A percentile compares a stretch with the other conserved stretches of the same genome.
These are phyloP conservation scores for Ladona fulva DNA, from an alignment of 1,140 invertebrate species.

Conservation along the genomic window DNA sequence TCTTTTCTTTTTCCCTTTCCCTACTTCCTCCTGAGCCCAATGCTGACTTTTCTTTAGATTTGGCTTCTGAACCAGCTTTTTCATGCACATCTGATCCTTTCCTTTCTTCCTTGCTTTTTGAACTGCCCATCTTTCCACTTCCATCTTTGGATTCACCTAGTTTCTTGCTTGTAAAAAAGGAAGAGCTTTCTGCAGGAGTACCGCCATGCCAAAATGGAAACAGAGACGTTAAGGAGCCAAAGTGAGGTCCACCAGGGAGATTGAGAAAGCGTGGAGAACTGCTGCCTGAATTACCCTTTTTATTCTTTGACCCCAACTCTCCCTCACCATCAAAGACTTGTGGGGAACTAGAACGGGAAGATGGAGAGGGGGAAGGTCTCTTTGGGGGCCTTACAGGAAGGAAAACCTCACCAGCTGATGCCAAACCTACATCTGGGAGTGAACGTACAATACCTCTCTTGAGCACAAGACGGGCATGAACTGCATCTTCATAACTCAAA, in stretches of 20 bases:
- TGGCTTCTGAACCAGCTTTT: too few relatives aligned
- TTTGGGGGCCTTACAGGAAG: background rate
- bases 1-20: background rate
- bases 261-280: background rate
- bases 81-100: too few relatives aligned
- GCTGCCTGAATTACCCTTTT: background rate
- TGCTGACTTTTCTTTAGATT: background rate
- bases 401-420: background rate
- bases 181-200: background rate
- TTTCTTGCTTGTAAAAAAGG: too few relatives aligned
- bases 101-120: too few relatives aligned
- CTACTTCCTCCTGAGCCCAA: background rate
- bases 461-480: constrained; percentile 19
- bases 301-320: background rate
- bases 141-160: too few relatives aligned
- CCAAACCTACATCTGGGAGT: constrained; percentile 8
- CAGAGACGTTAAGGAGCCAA: background rate
- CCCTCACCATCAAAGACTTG: background rate
- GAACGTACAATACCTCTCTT: constrained; percentile 19
- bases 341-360: background rate
- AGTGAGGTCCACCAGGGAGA: background rate
- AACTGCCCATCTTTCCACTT: too few relatives aligned
- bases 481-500: background rate
- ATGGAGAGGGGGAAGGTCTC: background rate
- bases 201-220: constrained; percentile 3